phyloP scores from a whole-genome alignment of 2,113 vertebrate species.

The Tauraco erythrolophus region DNA sequence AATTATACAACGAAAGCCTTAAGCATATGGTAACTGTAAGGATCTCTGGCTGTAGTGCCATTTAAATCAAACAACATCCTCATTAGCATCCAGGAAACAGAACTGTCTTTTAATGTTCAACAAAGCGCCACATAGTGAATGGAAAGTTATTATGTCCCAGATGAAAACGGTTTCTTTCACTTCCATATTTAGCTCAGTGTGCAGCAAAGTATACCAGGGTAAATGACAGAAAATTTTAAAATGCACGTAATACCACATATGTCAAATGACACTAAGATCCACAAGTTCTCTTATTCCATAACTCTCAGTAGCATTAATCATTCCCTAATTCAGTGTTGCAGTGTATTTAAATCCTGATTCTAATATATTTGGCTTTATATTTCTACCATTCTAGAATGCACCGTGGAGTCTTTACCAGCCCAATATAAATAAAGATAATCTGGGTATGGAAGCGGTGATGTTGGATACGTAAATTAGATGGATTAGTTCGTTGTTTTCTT shows the following conservation, averaged over 20 bases:
- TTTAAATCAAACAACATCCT: constrained; percentile 51
- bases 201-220: not conserved
- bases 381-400: not conserved
- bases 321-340: not conserved
- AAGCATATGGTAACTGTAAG: constrained; percentile 24
- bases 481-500: not conserved
- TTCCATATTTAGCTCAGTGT: not conserved
- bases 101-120: not conserved
- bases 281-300: not conserved
- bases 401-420: not conserved
- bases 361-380: not conserved
- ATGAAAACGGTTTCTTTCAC: not conserved
- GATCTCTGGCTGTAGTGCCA: not conserved
- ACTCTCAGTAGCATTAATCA: not conserved
- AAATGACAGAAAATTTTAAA: not conserved
- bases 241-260: not conserved
- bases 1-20: not conserved
- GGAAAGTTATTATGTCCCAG: not conserved
- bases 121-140: not conserved
- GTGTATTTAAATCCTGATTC: not conserved
- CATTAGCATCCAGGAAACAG: constrained; percentile 40
- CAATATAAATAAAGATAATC: not conserved
- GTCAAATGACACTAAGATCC: not conserved
- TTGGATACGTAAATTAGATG: not conserved
- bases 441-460: not conserved